These are phyloP conservation scores for Palythoa heliodiscus DNA, from an alignment of 92 coral and sea anemone species.

Conservation along the genomic window DNA sequence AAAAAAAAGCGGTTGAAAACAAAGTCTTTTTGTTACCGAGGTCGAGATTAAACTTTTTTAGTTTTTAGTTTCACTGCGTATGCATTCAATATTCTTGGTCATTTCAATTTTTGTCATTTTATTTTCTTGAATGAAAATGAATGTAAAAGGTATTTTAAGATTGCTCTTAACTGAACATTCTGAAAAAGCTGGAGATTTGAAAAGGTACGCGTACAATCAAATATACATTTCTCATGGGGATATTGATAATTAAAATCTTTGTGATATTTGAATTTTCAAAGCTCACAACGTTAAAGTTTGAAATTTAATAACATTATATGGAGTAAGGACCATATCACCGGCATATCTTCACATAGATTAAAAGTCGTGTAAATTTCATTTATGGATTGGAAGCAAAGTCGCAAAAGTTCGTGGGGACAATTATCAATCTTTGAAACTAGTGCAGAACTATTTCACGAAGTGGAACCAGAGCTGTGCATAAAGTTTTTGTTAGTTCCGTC, in stretches of 20 bases:
- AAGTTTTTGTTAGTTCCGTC: conserved; percentile 69
- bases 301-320: not conserved
- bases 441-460: conserved; percentile 53
- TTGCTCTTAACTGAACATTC: not conserved
- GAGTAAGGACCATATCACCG: not conserved
- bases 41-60: no score
- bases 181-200: not conserved
- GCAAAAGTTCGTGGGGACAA: conserved; percentile 39
- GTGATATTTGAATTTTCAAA: not conserved
- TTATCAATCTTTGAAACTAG: conserved; percentile 34
- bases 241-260: not conserved
- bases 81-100: no score
- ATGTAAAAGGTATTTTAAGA: no score
- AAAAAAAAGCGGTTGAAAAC: no score
- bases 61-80: no score
- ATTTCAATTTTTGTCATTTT: no score
- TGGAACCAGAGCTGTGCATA: conserved; percentile 78
- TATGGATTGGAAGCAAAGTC: not conserved
- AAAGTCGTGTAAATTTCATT: not conserved
- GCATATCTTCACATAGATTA: not conserved
- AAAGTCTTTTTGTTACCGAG: no score
- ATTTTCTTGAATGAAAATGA: no score
- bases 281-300: not conserved
- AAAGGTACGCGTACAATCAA: not conserved
- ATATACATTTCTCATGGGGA: not conserved